Evolutionary conservation across 1,140 invertebrate genomes (phyloP).

Genomic region (Formica selysi): DNA sequence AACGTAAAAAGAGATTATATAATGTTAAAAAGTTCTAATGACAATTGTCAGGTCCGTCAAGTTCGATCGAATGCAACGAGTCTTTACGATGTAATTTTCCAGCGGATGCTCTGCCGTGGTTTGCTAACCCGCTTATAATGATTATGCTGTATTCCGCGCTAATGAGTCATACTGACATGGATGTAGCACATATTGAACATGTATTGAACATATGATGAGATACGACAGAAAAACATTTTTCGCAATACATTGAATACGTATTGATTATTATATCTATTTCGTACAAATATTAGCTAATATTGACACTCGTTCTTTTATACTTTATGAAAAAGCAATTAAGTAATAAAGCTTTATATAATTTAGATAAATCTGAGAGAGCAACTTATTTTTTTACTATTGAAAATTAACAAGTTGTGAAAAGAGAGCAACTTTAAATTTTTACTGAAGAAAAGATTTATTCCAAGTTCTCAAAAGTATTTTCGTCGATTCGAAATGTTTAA

Average conservation of each 20-base stretch:
- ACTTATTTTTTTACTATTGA: background rate
- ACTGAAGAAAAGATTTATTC: background rate
- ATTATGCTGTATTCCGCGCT: conserved; percentile 65
- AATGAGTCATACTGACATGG: conserved; percentile 35
- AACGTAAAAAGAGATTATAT: conserved; percentile 33
- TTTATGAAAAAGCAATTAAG: background rate
- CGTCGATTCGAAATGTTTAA: background rate
- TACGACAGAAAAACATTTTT: background rate
- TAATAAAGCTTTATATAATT: background rate
- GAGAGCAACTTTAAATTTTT: background rate
- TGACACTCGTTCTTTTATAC: background rate
- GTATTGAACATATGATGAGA: background rate
- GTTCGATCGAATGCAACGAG: conserved; percentile 73
- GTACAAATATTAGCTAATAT: background rate
- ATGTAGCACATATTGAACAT: background rate
- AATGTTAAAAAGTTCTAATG: conserved; percentile 38
- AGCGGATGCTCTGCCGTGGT: conserved; percentile 68
- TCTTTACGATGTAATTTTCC: conserved; percentile 71
- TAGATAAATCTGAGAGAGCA: background rate
- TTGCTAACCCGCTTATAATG: conserved; percentile 75
- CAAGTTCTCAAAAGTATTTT: background rate
- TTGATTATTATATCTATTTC: background rate
- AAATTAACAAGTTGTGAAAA: background rate
- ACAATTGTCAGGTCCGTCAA: conserved; percentile 52
- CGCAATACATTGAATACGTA: background rate